Conservation (phyloP, 2,888 invertebrate species). For the Panorpa germanica region DNA sequence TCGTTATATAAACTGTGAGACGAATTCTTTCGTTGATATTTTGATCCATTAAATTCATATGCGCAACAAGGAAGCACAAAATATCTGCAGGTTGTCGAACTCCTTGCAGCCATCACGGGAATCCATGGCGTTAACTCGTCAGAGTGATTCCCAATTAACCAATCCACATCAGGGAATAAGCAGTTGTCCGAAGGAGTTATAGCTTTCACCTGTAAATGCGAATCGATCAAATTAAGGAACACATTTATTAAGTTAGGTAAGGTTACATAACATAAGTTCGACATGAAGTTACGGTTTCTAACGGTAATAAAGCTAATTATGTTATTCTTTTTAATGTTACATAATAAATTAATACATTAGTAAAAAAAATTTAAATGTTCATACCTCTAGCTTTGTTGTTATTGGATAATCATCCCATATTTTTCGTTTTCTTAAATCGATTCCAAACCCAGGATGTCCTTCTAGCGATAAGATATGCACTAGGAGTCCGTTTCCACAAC, state of each 20-base stretch:
- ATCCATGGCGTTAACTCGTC: slow-evolving; percentile 99
- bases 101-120: slow-evolving; percentile 72
- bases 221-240: too few relatives aligned
- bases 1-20: slow-evolving; percentile 59
- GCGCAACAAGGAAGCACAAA: slow-evolving; percentile 93
- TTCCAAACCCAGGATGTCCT: slow-evolving; percentile 64
- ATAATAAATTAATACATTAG: too few relatives aligned
- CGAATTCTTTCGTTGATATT: slow-evolving; percentile 56
- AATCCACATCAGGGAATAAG: slow-evolving; percentile 56
- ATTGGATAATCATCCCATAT: slow-evolving; percentile 71
- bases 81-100: slow-evolving; percentile 55
- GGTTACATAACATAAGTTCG: slow-evolving; percentile 6
- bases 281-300: slow-evolving; percentile 2
- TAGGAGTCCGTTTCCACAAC: slow-evolving; percentile 93
- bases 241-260: neutral
- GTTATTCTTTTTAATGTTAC: too few relatives aligned
- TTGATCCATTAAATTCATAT: slow-evolving; percentile 72
- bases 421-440: slow-evolving; percentile 68
- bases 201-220: slow-evolving; percentile 40
- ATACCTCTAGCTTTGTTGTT: slow-evolving; percentile 43
- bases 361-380: slow-evolving; percentile 13
- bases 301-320: slow-evolving; percentile 4
- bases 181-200: slow-evolving; percentile 48
- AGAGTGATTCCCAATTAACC: slow-evolving; percentile 97
- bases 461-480: slow-evolving; percentile 71